phyloP scores from a whole-genome alignment of 2,888 invertebrate species.

The Patella depressa region DNA sequence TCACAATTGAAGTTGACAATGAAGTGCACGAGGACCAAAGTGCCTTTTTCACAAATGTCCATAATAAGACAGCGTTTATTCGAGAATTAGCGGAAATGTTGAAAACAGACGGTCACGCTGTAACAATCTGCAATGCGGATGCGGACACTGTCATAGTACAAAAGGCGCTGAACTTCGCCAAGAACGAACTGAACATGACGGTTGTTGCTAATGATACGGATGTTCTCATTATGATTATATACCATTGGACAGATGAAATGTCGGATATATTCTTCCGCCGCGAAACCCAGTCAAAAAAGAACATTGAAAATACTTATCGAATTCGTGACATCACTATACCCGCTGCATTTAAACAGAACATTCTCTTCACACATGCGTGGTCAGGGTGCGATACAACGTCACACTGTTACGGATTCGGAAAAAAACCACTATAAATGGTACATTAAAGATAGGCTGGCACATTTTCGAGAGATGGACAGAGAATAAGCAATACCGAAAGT shows the following conservation, averaged over 20 bases:
- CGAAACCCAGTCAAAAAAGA: background rate
- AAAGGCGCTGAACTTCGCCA: constrained; percentile 1
- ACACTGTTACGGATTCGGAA: background rate
- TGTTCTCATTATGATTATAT: too few relatives aligned
- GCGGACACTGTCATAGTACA: background rate
- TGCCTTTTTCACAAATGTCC: too few relatives aligned
- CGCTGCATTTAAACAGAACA: background rate
- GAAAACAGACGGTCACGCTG: background rate
- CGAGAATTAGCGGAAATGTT: background rate
- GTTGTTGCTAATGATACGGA: constrained; percentile 8
- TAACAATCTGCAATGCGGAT: background rate
- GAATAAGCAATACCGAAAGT: too few relatives aligned
- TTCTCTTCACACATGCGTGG: background rate
- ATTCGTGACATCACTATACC: background rate
- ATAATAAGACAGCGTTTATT: too few relatives aligned
- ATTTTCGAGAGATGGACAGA: too few relatives aligned
- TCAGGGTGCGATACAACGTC: background rate
- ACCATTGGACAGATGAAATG: background rate
- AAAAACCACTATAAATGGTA: background rate
- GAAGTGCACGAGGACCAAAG: too few relatives aligned
- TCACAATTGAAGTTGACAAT: too few relatives aligned
- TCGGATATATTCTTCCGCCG: background rate
- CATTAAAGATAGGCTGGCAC: too few relatives aligned
- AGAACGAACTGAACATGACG: background rate
- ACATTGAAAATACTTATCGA: background rate